Evolutionary conservation across 2,888 invertebrate genomes (phyloP), one percentile per base, ranked within the genome.

Genomic region (Lutraria lutraria): DNA sequence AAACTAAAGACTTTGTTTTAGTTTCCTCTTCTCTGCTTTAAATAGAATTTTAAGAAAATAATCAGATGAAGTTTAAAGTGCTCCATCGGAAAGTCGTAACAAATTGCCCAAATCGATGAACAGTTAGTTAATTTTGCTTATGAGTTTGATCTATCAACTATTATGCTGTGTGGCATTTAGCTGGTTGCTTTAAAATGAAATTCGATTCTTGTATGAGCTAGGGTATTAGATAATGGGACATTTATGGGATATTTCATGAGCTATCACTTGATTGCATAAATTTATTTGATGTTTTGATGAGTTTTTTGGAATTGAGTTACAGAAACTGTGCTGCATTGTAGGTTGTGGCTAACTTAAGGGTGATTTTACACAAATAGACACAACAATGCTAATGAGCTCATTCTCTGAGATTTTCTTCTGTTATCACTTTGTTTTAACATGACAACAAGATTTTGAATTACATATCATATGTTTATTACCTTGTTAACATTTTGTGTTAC

Each of bases 131-230:
- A 68, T 12, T 25, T 8, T 25, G 2, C 12, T 25, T 68, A 60
- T n/a, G 6, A 68, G 63, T 68, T 68, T 68, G 10, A 68, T 68
- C n/a, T 8, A 8, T 25, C 63, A 25, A 13, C n/a, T 68, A 4
- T 25, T 21, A 8, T 25, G 25, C 8, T 68, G 25, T n/a, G 63
- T 10, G 12, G n/a, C 6, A n/a, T 68, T n/a, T 21, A 25, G 25
- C 63, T 68, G n/a, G 63, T 12, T 60, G n/a, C 60, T 8, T 60
- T 60, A n/a, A 60, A 60, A 60, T 60, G 60, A 8, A 60, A 60
- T n/a, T 68, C 63, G n/a, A 68, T 68, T n/a, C 63, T 68, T 68
- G 25, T 68, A 68, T 68, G n/a, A n/a, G 63, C 21, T 68, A n/a
- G 63, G 25, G 25, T n/a, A 68, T 68, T 68, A n/a, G 63, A n/a